Conservation (phyloP, 2,888 invertebrate genomes). For the Escarpia spicata region DNA sequence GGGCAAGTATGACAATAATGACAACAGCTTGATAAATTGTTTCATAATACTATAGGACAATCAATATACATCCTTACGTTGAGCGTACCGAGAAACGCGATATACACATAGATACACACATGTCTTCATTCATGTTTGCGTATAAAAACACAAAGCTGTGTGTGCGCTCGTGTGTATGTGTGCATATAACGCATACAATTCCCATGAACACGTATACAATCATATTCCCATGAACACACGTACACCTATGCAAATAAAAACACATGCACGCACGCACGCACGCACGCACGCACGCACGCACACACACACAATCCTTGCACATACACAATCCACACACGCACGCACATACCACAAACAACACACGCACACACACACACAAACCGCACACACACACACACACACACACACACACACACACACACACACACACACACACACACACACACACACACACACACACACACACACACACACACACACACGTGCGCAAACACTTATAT, state of each 20-base stretch:
- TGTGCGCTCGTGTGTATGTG: too few species aligned
- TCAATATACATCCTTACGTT: background rate
- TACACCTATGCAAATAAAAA: background rate
- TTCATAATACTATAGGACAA: background rate
- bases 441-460: too few species aligned
- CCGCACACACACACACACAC: too few species aligned
- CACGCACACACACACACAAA: too few species aligned
- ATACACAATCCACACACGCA: too few species aligned
- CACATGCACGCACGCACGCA: background rate
- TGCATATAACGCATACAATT: background rate
- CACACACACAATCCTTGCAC: too few species aligned
- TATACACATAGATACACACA: background rate
- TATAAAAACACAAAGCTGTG: background rate
- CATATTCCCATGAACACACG: background rate
- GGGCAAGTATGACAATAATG: background rate
- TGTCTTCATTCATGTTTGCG: background rate
- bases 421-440: too few species aligned
- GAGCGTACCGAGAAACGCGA: background rate
- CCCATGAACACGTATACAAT: background rate
- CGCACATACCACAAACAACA: too few species aligned
- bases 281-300: too few species aligned
- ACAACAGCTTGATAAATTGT: background rate
- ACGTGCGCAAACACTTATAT: too few species aligned
- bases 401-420: too few species aligned
- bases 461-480: too few species aligned